phyloP scores from a whole-genome alignment of 2,797 vertebrate genomes.

The Pseudotriccus pelzelni region DNA sequence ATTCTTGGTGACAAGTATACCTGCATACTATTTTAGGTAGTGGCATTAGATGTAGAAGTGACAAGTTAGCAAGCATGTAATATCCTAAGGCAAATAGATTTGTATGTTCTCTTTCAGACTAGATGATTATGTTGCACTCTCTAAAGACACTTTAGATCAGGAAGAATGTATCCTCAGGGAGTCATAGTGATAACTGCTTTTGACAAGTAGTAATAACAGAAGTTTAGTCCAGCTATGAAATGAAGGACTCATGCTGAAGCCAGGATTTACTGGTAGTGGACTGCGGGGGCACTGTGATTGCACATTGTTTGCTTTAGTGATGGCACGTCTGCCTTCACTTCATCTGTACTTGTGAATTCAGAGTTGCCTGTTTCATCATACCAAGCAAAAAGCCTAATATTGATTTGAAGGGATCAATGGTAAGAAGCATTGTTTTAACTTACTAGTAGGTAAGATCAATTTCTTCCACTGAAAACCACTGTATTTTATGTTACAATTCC shows the following conservation, averaged over 20 bases:
- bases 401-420: neutral
- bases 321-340: neutral
- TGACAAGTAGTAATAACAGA: conserved; percentile 58
- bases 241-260: neutral
- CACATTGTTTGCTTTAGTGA: neutral
- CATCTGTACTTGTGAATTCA: neutral
- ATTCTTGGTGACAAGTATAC: neutral
- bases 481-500: neutral
- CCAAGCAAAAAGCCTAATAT: conserved; percentile 19
- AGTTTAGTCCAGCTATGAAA: conserved; percentile 35
- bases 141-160: conserved; percentile 55
- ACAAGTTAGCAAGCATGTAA: conserved; percentile 40
- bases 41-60: conserved; percentile 5
- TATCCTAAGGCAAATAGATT: conserved; percentile 56
- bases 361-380: neutral
- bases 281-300: conserved; percentile 5
- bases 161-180: conserved; percentile 30
- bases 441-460: conserved; percentile 1
- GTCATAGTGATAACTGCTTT: conserved; percentile 45
- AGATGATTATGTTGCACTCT: conserved; percentile 26
- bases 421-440: conserved; percentile 23
- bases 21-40: conserved; percentile 1
- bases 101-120: conserved; percentile 48
- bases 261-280: conserved; percentile 6
- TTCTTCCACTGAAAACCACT: neutral